These are phyloP conservation scores for Corydoras sp. DNA, from an alignment of 2,113 vertebrate species.

Conservation along the genomic window DNA sequence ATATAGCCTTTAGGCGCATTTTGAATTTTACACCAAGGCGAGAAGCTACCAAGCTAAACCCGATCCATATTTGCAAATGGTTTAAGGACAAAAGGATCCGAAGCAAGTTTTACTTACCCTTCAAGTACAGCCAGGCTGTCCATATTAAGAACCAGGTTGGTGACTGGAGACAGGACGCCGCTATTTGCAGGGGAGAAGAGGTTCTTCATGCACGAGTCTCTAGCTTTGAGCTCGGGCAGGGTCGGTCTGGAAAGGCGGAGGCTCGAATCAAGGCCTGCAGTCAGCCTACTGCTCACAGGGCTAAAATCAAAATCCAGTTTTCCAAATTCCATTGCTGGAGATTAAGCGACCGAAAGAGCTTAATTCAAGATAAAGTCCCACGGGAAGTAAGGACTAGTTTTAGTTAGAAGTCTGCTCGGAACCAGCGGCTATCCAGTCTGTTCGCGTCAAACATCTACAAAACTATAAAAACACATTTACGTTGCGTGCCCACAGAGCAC, in stretches of 20 bases:
- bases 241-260: constrained; percentile 46
- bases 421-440: constrained; percentile 2
- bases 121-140: constrained; percentile 72
- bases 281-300: constrained; percentile 34
- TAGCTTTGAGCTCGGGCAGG: constrained; percentile 41
- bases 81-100: background rate
- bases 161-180: constrained; percentile 75
- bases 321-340: constrained; percentile 53
- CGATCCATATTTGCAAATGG: background rate
- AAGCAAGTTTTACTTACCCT: constrained; percentile 54
- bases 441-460: constrained; percentile 5
- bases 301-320: constrained; percentile 32
- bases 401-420: background rate
- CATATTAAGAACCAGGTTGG: constrained; percentile 75
- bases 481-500: background rate
- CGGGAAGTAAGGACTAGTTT: no score
- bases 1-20: background rate
- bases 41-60: no score
- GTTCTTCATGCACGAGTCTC: constrained; percentile 51
- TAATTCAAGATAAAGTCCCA: background rate
- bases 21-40: no score
- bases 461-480: constrained; percentile 16
- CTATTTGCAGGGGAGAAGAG: constrained; percentile 62
- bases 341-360: background rate
- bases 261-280: constrained; percentile 51